phyloP scores from a whole-genome alignment of 2,113 vertebrate genomes.

The Megaceryle maxima region DNA sequence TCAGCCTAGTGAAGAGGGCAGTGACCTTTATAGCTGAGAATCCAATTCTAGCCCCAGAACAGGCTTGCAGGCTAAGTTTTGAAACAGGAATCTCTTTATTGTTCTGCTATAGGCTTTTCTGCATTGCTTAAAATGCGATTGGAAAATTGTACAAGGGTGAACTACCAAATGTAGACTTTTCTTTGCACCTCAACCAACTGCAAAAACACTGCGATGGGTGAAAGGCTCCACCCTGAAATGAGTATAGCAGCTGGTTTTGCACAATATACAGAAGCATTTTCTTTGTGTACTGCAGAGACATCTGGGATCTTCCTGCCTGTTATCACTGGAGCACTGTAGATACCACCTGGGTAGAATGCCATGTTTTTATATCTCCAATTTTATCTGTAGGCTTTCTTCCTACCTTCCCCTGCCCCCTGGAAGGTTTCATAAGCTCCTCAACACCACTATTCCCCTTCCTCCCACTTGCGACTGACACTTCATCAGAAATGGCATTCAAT shows the following conservation, averaged over 20 bases:
- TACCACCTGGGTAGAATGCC: not conserved
- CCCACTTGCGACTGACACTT: not conserved
- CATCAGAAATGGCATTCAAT: not conserved
- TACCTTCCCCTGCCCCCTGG: not conserved
- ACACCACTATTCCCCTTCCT: not conserved
- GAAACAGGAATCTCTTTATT: not conserved
- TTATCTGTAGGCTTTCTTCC: not conserved
- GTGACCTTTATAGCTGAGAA: not conserved
- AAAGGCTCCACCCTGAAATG: accelerated
- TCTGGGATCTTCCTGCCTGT: not conserved
- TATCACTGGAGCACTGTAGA: not conserved
- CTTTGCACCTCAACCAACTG: not conserved
- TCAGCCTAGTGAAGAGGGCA: not conserved
- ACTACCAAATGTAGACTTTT: not conserved
- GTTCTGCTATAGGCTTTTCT: not conserved
- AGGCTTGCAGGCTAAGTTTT: not conserved
- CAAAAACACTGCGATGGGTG: accelerated
- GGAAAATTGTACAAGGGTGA: not conserved
- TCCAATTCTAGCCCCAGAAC: not conserved
- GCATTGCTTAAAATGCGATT: not conserved
- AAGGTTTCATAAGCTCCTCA: not conserved
- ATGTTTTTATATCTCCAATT: not conserved
- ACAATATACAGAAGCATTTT: not conserved
- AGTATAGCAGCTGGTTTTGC: not conserved
- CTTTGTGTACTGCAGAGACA: not conserved